These are phyloP conservation scores for Bradypodion pumilum DNA, from an alignment of 2,797 vertebrate genomes.

Conservation along the genomic window DNA sequence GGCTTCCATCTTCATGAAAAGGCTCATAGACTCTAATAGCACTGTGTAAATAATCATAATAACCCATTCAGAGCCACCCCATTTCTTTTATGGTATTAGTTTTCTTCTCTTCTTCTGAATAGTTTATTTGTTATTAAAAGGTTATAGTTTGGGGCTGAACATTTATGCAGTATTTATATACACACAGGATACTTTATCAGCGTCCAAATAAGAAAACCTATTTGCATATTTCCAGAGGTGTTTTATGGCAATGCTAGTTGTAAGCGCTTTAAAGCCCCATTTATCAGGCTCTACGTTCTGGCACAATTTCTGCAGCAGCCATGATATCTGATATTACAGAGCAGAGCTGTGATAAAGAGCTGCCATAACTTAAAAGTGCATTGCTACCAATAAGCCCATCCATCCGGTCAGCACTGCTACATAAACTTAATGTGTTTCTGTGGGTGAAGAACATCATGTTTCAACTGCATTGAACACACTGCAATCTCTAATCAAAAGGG, in stretches of 20 bases:
- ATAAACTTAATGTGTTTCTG: conserved; percentile 59
- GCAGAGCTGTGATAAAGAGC: conserved; percentile 43
- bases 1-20: not conserved
- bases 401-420: conserved; percentile 37
- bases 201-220: conserved; percentile 39
- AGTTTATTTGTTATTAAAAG: conserved; percentile 40
- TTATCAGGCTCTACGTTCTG: conserved; percentile 41
- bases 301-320: not conserved
- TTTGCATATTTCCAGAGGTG: conserved; percentile 50
- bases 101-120: conserved; percentile 39
- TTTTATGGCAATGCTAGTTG: conserved; percentile 48
- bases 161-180: conserved; percentile 55
- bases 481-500: conserved; percentile 53
- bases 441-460: conserved; percentile 30
- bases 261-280: conserved; percentile 51
- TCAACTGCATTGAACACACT: conserved; percentile 58
- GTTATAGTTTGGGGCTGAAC: conserved; percentile 46
- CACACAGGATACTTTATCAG: conserved; percentile 46
- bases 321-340: conserved; percentile 39
- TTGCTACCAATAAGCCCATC: conserved; percentile 49
- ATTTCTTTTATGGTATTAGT: conserved; percentile 1
- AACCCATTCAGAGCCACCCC: not conserved
- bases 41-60: not conserved
- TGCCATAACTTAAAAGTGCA: conserved; percentile 54
- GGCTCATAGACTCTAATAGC: not conserved